Conservation (phyloP, 2,113 vertebrate genomes). For the Salvelinus fontinalis region DNA sequence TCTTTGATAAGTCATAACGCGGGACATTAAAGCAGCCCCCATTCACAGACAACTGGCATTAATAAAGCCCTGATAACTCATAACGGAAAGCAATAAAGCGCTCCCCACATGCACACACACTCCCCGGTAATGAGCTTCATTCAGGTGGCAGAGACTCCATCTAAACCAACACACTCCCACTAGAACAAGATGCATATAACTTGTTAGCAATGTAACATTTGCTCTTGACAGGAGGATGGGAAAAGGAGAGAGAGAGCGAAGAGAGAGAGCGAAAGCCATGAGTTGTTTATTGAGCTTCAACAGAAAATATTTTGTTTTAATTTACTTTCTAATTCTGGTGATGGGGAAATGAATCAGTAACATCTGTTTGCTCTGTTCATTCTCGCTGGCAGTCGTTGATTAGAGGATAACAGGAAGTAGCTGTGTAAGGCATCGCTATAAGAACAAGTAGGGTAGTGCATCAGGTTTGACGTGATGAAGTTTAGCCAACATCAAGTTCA, state of each 20-base stretch:
- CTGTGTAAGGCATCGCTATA: conserved; percentile 32
- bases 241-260: conserved; percentile 12
- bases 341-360: conserved; percentile 74
- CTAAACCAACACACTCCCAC: conserved; percentile 28
- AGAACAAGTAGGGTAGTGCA: conserved; percentile 17
- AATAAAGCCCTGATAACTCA: conserved; percentile 30
- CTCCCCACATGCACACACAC: conserved; percentile 8
- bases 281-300: conserved; percentile 54
- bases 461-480: no score
- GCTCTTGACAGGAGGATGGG: conserved; percentile 20
- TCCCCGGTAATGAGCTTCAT: conserved; percentile 31
- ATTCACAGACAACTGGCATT: conserved; percentile 17
- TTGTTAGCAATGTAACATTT: conserved; percentile 54
- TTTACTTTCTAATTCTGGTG: conserved; percentile 76
- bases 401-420: conserved; percentile 59
- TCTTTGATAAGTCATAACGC: conserved; percentile 16
- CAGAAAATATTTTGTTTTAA: conserved; percentile 53
- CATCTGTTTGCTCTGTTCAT: conserved; percentile 75
- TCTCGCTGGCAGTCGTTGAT: conserved; percentile 74
- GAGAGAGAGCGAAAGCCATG: conserved; percentile 25
- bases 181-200: conserved; percentile 48
- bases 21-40: conserved; percentile 13
- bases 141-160: conserved; percentile 30
- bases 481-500: no score
- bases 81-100: conserved; percentile 6